Base-by-base conservation (phyloP, 2,888 invertebrate species). In the Amphiduros pacificus region DNA sequence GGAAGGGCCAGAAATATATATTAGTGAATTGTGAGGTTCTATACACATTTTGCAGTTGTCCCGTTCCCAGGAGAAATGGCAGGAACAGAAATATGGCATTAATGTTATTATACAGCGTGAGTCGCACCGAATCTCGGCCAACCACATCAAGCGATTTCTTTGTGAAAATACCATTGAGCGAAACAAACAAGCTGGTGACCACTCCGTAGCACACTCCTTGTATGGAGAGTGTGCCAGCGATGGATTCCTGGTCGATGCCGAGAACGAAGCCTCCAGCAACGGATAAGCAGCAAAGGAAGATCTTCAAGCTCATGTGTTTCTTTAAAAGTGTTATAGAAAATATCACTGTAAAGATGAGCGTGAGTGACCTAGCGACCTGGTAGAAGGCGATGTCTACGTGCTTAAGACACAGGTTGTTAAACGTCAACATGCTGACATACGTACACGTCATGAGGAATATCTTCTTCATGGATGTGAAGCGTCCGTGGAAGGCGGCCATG, bases 351-450 rank as follows among this genome's bases (percentile, higher is more conserved):
- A 82, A 82, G 20, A 81, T 75, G 1, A 82, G 72, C 0, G 82
- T 82, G 36, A 78, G 72, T 0, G 81, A 82, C 6, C 82, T 64
- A 1, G 81, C 81, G 1, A 81, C 75, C 64, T 79, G 62, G 32
- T 81, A 82, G 67, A 82, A 82, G 5, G 81, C 76, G 2, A 82
- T 78, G 32, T 77, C 77, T 22, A 82, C 81, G 61, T 79, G 75
- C 60, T 78, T 80, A 50, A 82, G 66, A 74, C 81, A 80, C 1
- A 82, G 69, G 65, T 82, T 82, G 66, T 82, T 82, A 65, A 82
- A 75, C 0, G 77, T 71, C 29, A 82, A 68, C 58, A 77, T 76
- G 17, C 71, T 69, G 3, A 80, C 76, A 55, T 76, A 80, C 6
- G 74, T 67, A 11, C 73, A 65, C 2, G 79, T 75, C 55, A 80